Percentiles rank a stretch among this genome's conserved stretches.
phyloP scores from a whole-genome alignment of 2,797 vertebrate species.

The Gallinago stenura region DNA sequence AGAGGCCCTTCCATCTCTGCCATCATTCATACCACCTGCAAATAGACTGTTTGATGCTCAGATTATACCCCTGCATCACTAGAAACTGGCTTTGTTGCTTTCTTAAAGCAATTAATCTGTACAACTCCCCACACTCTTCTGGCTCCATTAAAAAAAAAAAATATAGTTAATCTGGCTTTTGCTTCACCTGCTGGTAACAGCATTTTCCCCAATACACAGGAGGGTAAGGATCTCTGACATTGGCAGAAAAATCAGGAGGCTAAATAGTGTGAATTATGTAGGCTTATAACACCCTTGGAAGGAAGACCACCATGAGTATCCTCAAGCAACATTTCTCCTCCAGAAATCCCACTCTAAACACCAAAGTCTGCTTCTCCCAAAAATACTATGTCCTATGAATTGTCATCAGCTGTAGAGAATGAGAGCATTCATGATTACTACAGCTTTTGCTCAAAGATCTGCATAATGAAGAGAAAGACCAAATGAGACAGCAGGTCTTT shows the following conservation, averaged over 20 bases:
- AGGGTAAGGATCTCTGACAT: neutral
- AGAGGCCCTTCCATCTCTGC: neutral
- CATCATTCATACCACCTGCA: neutral
- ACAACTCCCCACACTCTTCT: neutral
- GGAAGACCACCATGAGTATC: accelerated
- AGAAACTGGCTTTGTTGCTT: neutral
- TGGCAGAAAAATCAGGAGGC: neutral
- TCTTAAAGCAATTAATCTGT: neutral
- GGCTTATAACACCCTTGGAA: neutral
- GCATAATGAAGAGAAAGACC: conserved; percentile 4
- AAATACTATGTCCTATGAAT: neutral
- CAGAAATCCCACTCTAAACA: neutral
- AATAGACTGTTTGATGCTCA: neutral
- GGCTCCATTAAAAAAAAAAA: neutral
- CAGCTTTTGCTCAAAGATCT: conserved; percentile 23
- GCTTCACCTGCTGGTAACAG: neutral
- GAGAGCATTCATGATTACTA: neutral
- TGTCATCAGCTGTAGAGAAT: neutral
- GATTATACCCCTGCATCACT: neutral
- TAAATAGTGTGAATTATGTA: neutral
- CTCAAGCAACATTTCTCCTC: neutral
- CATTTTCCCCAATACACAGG: neutral
- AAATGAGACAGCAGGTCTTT: conserved; percentile 57
- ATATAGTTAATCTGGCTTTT: neutral
- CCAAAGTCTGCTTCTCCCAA: neutral